Percentiles rank a stretch among this genome's conserved stretches.
phyloP scores from a whole-genome alignment of 2,888 invertebrate species.

The Lutraria lutraria region DNA sequence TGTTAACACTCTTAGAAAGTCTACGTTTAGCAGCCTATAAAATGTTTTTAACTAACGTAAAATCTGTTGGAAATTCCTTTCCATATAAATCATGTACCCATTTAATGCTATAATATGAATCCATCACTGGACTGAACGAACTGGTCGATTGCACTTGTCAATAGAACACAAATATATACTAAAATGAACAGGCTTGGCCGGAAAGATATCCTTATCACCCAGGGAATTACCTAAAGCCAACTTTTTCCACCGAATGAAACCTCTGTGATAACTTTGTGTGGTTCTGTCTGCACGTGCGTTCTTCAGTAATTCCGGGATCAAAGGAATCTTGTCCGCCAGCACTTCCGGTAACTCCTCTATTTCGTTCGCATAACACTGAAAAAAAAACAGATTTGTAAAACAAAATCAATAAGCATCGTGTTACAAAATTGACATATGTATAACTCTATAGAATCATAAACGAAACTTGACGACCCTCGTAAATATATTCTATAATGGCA shows the following conservation, averaged over 20 bases:
- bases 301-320: constrained; percentile 46
- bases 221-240: constrained; percentile 50
- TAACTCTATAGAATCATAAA: too few species aligned
- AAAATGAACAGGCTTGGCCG: constrained; percentile 54
- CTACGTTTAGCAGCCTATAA: constrained; percentile 49
- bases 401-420: not conserved
- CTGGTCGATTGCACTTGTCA: constrained; percentile 47
- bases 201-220: constrained; percentile 52
- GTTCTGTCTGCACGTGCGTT: constrained; percentile 42
- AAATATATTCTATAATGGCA: too few species aligned
- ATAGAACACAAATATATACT: constrained; percentile 53
- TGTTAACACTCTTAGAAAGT: constrained; percentile 33
- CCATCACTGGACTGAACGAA: constrained; percentile 53
- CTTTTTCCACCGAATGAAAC: constrained; percentile 53
- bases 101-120: constrained; percentile 59
- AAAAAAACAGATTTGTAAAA: constrained; percentile 18
- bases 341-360: constrained; percentile 47
- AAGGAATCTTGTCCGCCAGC: constrained; percentile 46
- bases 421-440: too few species aligned
- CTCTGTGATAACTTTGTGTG: constrained; percentile 32
- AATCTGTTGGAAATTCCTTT: constrained; percentile 45
- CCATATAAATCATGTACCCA: constrained; percentile 51
- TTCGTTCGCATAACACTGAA: constrained; percentile 38
- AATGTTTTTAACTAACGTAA: constrained; percentile 38
- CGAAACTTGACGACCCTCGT: too few species aligned